These are phyloP conservation scores for Charadrius vociferus DNA, from an alignment of 2,113 vertebrate genomes.

Conservation along the genomic window DNA sequence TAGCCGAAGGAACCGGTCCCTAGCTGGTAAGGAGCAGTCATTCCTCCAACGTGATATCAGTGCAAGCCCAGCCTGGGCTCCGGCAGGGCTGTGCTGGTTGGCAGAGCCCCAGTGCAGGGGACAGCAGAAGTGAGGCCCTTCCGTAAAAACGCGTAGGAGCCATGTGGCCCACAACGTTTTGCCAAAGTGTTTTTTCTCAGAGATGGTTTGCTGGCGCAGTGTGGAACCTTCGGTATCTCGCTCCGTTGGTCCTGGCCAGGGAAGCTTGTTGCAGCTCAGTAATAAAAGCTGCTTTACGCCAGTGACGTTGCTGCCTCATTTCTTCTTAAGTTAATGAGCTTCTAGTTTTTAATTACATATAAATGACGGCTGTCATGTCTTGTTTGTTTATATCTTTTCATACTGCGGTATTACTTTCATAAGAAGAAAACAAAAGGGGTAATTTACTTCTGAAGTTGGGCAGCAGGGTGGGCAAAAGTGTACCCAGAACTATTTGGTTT, in stretches of 20 bases:
- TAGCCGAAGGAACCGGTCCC: not conserved
- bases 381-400: not conserved
- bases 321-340: slow-evolving; percentile 22
- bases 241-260: not conserved
- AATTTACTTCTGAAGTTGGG: not conserved
- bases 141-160: not conserved
- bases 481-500: not conserved
- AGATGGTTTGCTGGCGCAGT: not conserved
- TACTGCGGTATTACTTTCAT: not conserved
- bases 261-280: not conserved
- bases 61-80: not conserved
- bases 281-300: slow-evolving; percentile 21
- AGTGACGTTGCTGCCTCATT: not conserved
- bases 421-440: not conserved
- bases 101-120: not conserved
- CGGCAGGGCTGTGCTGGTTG: not conserved
- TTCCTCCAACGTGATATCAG: rapidly evolving
- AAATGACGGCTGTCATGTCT: not conserved
- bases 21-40: not conserved
- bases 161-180: rapidly evolving
- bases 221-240: not conserved
- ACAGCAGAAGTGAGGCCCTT: not conserved
- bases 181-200: not conserved
- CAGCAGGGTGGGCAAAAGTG: not conserved
- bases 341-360: slow-evolving; percentile 24